Base-by-base conservation (phyloP, 2,888 invertebrate genomes). In the Axea sp. region DNA sequence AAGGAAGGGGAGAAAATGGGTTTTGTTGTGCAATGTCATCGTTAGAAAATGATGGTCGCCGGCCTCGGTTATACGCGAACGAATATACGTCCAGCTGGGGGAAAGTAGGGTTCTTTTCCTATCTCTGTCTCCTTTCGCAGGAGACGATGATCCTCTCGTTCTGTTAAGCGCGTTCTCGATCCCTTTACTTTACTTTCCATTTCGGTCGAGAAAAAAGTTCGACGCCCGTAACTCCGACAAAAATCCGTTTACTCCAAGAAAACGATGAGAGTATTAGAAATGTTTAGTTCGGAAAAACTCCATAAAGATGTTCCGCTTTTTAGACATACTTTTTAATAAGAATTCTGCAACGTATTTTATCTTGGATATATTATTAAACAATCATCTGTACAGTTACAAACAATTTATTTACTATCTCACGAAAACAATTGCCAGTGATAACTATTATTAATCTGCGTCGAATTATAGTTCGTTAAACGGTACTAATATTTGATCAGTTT, bases 151-250 rank as follows among this genome's bases (percentile, higher is more conserved):
- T 65, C 53, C 45, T 65, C 45, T 43, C 57, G 55, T 55, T 57
- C 57, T 39, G 65, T 55, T 55, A 39, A 11, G 37, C 28, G 47
- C 49, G 57, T 49, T 55, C 67, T 24, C 67, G 26, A 57, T 67
- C 57, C 67, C 47, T 67, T 67, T 67, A 57, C 55, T 67, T 67
- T 67, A 67, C 67, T 67, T 67, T 67, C 67, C 67, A 67, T 67
- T 67, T 67, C 55, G 67, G 47, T 47, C 39, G 45, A 43, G 35
- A 45, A 67, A 55, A 57, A 67, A 53, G 55, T 55, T 24, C 47
- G 12, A 45, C 35, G 26, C 49, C 43, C 43, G 45, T 53, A 33
- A 62, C 45, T 64, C 37, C 28, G 9, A 33, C 53, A 28, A 37
- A 67, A 65, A 55, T 45, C 53, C 51, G 64, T 26, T 64, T 35